Evolutionary conservation across 2,888 invertebrate species (phyloP).

Genomic region (Ecdyonurus torrentis): DNA sequence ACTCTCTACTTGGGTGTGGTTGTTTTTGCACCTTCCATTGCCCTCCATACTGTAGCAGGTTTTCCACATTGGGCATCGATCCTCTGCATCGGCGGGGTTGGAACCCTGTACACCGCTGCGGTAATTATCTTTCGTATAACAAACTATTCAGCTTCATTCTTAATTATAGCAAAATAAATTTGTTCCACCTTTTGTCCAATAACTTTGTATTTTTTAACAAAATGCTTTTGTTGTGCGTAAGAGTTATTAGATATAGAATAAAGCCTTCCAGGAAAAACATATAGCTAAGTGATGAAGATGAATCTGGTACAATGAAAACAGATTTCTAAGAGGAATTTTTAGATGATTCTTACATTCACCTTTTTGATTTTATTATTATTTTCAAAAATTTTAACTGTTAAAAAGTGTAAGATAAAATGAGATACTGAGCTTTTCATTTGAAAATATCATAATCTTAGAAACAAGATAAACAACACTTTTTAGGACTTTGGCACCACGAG

Average conservation of each 20-base stretch:
- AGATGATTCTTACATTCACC: not conserved
- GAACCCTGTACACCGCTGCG: constrained; percentile 14
- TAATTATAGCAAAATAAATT: not conserved
- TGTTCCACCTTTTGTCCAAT: no score
- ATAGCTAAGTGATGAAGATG: no score
- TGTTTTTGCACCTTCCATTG: constrained; percentile 18
- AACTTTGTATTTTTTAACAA: no score
- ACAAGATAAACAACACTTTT: no score
- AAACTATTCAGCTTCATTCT: not conserved
- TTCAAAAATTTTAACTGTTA: not conserved
- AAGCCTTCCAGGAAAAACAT: no score
- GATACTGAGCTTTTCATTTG: not conserved
- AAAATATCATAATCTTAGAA: not conserved
- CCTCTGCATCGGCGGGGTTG: constrained; percentile 12
- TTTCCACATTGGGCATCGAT: constrained; percentile 13
- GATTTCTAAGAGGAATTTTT: not conserved
- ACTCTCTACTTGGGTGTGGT: constrained; percentile 20
- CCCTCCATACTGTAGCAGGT: constrained; percentile 14
- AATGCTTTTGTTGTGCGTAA: no score
- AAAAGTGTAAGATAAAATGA: not conserved
- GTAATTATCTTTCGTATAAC: constrained; percentile 9
- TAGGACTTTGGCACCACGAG: no score
- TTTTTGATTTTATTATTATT: not conserved
- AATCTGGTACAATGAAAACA: not conserved
- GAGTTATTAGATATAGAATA: no score